Evolutionary conservation across 2,797 vertebrate genomes (phyloP).

Genomic region (Gymnothorax javanicus): DNA sequence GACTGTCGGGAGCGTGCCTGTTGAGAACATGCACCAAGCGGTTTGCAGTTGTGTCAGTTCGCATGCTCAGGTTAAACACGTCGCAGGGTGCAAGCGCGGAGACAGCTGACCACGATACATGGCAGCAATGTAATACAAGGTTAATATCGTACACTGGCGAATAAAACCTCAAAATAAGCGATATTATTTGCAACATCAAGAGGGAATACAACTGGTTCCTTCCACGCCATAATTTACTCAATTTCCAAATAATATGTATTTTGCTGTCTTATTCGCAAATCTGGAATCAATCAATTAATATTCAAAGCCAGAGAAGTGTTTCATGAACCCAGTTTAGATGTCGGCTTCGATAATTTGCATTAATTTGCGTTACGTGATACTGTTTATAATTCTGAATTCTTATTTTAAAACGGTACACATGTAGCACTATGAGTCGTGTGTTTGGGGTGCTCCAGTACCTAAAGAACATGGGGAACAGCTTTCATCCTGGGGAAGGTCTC

Average conservation of each 20-base stretch:
- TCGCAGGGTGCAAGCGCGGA: not conserved
- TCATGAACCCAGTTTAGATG: not conserved
- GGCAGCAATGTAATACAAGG: not conserved
- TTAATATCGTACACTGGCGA: not conserved
- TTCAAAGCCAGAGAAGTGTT: not conserved
- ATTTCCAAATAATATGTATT: not conserved
- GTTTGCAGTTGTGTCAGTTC: constrained; percentile 12
- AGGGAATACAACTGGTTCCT: not conserved
- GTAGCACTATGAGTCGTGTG: not conserved
- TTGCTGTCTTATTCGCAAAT: not conserved
- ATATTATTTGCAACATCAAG: not conserved
- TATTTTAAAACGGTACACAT: not conserved
- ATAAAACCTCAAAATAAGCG: not conserved
- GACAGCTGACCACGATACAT: not conserved
- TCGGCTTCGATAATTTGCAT: not conserved
- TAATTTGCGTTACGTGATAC: not conserved
- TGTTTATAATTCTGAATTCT: not conserved
- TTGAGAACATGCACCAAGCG: constrained; percentile 17
- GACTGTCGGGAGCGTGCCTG: constrained; percentile 24
- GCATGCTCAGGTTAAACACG: constrained; percentile 22
- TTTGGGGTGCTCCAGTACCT: not conserved
- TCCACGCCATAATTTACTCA: not conserved
- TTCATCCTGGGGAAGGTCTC: not conserved
- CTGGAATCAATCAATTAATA: not conserved
- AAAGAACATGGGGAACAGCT: not conserved